Conservation (phyloP, 2,797 vertebrate genomes). For the Dipus sagitta region DNA sequence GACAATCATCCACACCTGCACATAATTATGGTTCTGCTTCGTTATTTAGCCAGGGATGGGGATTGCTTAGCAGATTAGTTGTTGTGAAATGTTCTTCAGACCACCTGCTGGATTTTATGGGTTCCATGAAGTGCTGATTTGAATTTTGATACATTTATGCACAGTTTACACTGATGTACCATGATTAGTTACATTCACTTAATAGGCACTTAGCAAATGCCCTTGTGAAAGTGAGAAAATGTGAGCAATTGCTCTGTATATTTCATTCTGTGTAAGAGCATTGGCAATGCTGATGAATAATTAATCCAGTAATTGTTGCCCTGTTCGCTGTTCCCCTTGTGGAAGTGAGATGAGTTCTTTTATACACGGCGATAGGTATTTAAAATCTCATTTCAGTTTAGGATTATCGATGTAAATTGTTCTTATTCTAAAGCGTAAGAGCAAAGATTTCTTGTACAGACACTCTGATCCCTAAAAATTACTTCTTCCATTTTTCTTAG, state of each 20-base stretch:
- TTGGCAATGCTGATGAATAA: slow-evolving; percentile 78
- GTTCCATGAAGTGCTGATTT: slow-evolving; percentile 69
- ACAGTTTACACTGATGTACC: slow-evolving; percentile 63
- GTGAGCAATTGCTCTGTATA: slow-evolving; percentile 34
- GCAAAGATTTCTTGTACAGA: slow-evolving; percentile 59
- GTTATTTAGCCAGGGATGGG: slow-evolving; percentile 59
- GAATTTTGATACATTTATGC: slow-evolving; percentile 70
- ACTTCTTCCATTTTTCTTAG: not conserved
- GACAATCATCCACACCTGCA: slow-evolving; percentile 68
- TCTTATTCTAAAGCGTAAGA: slow-evolving; percentile 55
- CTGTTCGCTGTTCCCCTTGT: slow-evolving; percentile 72
- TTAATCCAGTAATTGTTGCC: slow-evolving; percentile 79
- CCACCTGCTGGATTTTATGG: slow-evolving; percentile 74
- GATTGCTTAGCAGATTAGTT: slow-evolving; percentile 68
- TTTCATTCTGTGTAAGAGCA: slow-evolving; percentile 75
- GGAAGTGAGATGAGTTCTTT: slow-evolving; percentile 68
- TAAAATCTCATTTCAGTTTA: slow-evolving; percentile 69
- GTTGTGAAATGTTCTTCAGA: slow-evolving; percentile 74
- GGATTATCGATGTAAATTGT: slow-evolving; percentile 27
- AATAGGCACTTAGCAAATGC: slow-evolving; percentile 64
- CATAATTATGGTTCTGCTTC: slow-evolving; percentile 66
- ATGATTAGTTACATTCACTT: slow-evolving; percentile 77
- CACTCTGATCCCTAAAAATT: slow-evolving; percentile 57
- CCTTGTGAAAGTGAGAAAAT: slow-evolving; percentile 79
- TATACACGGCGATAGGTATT: slow-evolving; percentile 66